Conservation (phyloP, 2,797 vertebrate genomes). For the Otus scops region DNA sequence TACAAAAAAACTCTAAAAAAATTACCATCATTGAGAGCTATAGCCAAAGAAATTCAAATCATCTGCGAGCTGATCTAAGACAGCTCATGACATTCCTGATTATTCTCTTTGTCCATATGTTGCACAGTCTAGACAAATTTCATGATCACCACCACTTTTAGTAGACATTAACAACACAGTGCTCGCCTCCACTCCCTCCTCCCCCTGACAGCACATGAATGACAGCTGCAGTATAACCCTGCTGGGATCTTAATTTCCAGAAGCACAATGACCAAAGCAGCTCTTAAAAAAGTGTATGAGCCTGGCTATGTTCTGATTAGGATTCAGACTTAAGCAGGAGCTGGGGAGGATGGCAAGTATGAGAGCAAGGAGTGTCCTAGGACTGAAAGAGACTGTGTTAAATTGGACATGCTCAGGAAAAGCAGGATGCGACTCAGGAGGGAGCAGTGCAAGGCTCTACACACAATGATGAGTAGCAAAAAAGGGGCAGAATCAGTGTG, state of each 20-base stretch:
- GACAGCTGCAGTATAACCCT: rapidly evolving
- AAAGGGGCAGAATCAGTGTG: neutral
- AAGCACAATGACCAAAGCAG: neutral
- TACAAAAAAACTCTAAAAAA: neutral
- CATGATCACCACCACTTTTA: neutral
- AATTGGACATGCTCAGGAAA: neutral
- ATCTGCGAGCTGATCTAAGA: neutral
- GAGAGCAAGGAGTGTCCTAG: neutral
- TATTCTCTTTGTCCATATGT: neutral
- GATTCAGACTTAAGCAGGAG: neutral
- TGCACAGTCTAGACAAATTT: neutral
- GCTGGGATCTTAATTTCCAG: neutral
- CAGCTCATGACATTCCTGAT: neutral
- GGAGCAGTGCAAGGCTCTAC: neutral
- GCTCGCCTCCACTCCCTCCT: neutral
- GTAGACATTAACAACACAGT: neutral
- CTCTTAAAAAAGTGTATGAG: neutral
- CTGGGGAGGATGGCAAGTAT: neutral
- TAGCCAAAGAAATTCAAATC: neutral
- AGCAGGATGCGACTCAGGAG: neutral
- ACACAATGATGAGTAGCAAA: neutral
- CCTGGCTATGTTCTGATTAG: neutral
- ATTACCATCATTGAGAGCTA: neutral
- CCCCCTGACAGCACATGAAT: neutral
- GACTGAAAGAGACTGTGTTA: neutral